A percentile compares a stretch with the other conserved stretches of the same genome.
Conservation (phyloP, 2,797 vertebrate genomes). For the Loriculus beryllinus region DNA sequence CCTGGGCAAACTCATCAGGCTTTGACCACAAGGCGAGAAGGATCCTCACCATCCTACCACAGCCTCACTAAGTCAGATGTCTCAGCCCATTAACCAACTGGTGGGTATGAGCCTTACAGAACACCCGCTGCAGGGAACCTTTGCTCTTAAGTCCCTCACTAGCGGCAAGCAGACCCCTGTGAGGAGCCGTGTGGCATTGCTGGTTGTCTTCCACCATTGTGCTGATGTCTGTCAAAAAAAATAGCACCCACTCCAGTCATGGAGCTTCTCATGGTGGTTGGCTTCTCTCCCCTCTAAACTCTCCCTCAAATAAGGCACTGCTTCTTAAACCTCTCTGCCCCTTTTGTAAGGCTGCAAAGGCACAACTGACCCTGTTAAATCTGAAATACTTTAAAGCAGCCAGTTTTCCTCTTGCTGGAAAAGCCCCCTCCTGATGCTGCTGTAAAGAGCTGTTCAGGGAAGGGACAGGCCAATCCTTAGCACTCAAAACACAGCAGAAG, state of each 20-base stretch:
- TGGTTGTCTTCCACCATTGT: not conserved
- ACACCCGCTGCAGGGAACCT: not conserved
- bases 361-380: not conserved
- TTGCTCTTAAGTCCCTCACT: not conserved
- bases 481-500: not conserved
- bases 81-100: accelerated
- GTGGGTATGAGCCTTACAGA: not conserved
- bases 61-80: not conserved
- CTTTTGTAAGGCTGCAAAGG: not conserved
- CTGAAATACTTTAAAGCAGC: not conserved
- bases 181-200: not conserved
- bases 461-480: not conserved
- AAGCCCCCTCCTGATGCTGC: accelerated
- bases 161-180: not conserved
- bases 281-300: not conserved
- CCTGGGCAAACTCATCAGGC: constrained; percentile 29
- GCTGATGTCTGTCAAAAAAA: not conserved
- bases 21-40: constrained; percentile 31
- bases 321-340: accelerated
- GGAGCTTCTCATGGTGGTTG: not conserved
- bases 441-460: not conserved
- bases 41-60: not conserved
- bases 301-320: not conserved
- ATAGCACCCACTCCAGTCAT: accelerated
- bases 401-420: not conserved